Evolutionary conservation across 2,797 vertebrate genomes (phyloP).

Genomic region (Lindbergichthys nudifrons): DNA sequence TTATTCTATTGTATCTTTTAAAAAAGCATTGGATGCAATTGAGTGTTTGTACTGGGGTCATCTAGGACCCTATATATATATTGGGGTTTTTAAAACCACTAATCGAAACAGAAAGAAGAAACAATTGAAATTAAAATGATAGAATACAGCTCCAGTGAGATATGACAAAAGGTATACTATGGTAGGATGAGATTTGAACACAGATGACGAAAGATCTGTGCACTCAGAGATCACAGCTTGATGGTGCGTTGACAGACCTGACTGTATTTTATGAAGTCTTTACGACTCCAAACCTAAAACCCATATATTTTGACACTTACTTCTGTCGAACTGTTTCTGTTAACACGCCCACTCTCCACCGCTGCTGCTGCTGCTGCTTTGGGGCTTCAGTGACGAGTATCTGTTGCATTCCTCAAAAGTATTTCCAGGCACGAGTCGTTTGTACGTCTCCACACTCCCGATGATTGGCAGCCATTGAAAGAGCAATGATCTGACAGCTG

Average conservation of each 20-base stretch:
- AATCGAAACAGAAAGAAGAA: too few species aligned
- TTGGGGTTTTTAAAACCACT: too few species aligned
- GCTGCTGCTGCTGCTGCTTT: background rate
- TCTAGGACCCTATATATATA: too few species aligned
- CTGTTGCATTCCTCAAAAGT: background rate
- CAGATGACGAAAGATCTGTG: background rate
- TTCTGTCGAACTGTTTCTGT: conserved; percentile 3
- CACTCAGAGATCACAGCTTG: background rate
- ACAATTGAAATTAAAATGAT: too few species aligned
- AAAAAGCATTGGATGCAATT: too few species aligned
- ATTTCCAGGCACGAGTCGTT: background rate
- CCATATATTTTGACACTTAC: conserved; percentile 7
- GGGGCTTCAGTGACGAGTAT: background rate
- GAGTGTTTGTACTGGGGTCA: too few species aligned
- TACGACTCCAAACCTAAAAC: background rate
- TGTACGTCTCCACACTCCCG: background rate
- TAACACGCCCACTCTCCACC: background rate
- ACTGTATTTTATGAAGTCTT: background rate
- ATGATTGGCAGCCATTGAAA: background rate
- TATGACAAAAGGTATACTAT: too few species aligned
- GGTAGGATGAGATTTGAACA: too few species aligned
- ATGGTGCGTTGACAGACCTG: conserved; percentile 1
- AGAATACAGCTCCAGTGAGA: too few species aligned
- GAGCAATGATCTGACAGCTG: conserved; percentile 8
- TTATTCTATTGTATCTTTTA: too few species aligned